A percentile compares a stretch with the other conserved stretches of the same genome.
These are phyloP conservation scores for Meandrusa payeni DNA, from an alignment of 2,888 invertebrate genomes.

Conservation along the genomic window DNA sequence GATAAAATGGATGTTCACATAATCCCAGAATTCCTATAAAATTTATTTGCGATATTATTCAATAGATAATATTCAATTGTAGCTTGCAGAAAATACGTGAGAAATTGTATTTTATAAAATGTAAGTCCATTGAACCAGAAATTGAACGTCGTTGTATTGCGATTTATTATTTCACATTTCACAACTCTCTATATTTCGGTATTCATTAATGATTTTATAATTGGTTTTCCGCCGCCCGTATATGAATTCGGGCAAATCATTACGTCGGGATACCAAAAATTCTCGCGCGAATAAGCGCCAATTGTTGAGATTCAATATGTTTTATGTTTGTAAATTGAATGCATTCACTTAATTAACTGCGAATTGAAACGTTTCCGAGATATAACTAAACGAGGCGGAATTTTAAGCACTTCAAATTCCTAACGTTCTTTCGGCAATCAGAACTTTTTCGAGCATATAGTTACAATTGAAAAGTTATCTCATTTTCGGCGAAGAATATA, in stretches of 20 bases:
- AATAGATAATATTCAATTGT: not conserved
- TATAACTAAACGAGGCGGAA: too few species aligned
- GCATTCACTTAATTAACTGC: not conserved
- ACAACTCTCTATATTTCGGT: slow-evolving; percentile 1
- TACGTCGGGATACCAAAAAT: slow-evolving; percentile 2
- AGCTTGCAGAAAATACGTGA: not conserved
- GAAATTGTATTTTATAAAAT: slow-evolving; percentile 1
- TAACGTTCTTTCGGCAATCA: too few species aligned
- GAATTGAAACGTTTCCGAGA: too few species aligned
- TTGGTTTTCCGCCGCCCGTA: not conserved
- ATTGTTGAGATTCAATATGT: not conserved
- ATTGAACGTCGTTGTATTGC: not conserved
- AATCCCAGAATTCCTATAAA: too few species aligned
- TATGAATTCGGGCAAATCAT: not conserved
- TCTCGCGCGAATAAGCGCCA: not conserved
- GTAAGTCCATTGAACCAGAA: not conserved
- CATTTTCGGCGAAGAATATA: too few species aligned
- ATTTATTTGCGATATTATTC: too few species aligned
- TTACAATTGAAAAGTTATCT: too few species aligned
- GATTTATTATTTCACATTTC: not conserved
- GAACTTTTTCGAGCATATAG: too few species aligned
- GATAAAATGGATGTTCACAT: too few species aligned
- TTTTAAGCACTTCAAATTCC: too few species aligned
- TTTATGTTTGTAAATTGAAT: not conserved
- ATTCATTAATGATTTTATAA: slow-evolving; percentile 11